Percentiles rank a stretch among this genome's conserved stretches.
Conservation (phyloP, 2,113 vertebrate species). For the Gnathonemus echidnorhynchus region DNA sequence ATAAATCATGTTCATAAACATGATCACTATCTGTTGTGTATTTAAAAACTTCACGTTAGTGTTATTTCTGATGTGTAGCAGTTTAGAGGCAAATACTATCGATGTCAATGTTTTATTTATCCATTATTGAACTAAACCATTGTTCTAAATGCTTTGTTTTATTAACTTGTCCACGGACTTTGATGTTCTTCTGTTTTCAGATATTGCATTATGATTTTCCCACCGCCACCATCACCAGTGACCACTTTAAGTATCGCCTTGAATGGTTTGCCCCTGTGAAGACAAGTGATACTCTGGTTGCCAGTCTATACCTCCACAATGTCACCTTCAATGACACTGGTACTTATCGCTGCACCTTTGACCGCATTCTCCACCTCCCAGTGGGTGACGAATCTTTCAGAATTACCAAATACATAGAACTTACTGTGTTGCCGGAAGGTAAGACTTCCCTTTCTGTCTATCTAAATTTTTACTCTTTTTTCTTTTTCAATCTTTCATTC, state of each 20-base stretch:
- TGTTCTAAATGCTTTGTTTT: background rate
- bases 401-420: slow-evolving; percentile 67
- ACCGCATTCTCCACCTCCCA: slow-evolving; percentile 61
- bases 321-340: slow-evolving; percentile 72
- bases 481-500: background rate
- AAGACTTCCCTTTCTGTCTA: slow-evolving; percentile 16
- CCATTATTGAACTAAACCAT: background rate
- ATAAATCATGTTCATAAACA: background rate
- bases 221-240: slow-evolving; percentile 46
- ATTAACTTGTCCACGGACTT: background rate
- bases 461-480: background rate
- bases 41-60: background rate
- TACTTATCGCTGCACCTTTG: slow-evolving; percentile 68
- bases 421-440: slow-evolving; percentile 72
- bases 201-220: slow-evolving; percentile 69
- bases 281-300: slow-evolving; percentile 65
- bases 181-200: slow-evolving; percentile 40
- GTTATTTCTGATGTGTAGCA: background rate
- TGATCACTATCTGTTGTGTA: background rate
- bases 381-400: slow-evolving; percentile 45
- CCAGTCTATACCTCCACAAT: slow-evolving; percentile 65
- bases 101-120: background rate
- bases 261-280: slow-evolving; percentile 68
- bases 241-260: slow-evolving; percentile 58
- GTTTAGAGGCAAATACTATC: background rate